phyloP scores from a whole-genome alignment of 2,888 invertebrate species.

The Trissolcus brochymenae region DNA sequence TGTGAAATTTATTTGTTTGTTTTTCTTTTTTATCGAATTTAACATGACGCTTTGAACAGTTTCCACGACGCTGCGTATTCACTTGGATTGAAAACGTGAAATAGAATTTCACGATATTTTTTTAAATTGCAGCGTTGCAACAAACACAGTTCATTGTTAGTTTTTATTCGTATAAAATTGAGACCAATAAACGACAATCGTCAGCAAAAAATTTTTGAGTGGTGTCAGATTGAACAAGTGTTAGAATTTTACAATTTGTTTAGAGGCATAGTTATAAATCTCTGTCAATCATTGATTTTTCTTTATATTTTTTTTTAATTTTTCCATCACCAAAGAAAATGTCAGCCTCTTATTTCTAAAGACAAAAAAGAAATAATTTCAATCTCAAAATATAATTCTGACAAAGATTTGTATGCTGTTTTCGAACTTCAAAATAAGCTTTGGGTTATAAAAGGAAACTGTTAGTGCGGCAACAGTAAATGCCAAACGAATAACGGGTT shows the following conservation, averaged over 20 bases:
- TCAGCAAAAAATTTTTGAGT: constrained; percentile 45
- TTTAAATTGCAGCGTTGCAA: constrained; percentile 64
- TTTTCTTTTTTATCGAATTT: constrained; percentile 21
- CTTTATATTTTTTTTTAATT: constrained; percentile 44
- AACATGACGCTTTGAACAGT: neutral
- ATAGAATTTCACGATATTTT: neutral
- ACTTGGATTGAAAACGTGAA: too few species aligned
- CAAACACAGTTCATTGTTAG: constrained; percentile 72
- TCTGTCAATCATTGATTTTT: constrained; percentile 48
- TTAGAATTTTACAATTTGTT: constrained; percentile 54
- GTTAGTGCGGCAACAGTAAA: constrained; percentile 55
- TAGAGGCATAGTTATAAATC: constrained; percentile 51
- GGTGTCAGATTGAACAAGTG: constrained; percentile 49
- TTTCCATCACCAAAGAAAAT: constrained; percentile 28
- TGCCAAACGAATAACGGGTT: constrained; percentile 51
- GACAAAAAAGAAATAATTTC: constrained; percentile 1
- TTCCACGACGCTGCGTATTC: constrained; percentile 1
- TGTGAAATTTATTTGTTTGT: constrained; percentile 34
- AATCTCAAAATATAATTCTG: constrained; percentile 14
- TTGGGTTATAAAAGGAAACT: constrained; percentile 50
- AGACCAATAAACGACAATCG: constrained; percentile 54
- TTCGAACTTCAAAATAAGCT: constrained; percentile 51
- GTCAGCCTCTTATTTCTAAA: constrained; percentile 20
- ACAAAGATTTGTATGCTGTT: constrained; percentile 49
- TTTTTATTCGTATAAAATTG: constrained; percentile 42